These are phyloP conservation scores for Ricordea florida DNA, from an alignment of 92 coral and sea anemone genomes.

Conservation along the genomic window DNA sequence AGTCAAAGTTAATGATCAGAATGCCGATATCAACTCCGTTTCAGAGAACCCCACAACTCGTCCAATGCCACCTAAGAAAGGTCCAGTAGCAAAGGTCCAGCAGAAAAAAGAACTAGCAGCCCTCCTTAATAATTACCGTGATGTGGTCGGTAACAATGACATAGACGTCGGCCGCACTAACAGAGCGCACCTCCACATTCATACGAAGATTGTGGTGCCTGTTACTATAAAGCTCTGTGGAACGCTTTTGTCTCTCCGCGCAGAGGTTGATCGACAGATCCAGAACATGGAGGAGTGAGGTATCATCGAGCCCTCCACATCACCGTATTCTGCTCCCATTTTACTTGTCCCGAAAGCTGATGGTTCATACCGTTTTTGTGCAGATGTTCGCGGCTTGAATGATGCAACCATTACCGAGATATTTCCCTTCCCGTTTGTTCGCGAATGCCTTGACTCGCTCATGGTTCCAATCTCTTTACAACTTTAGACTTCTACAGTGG, in stretches of 20 bases:
- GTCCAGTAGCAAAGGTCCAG: too few relatives aligned
- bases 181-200: conserved; percentile 45
- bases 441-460: conserved; percentile 57
- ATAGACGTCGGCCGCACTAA: conserved; percentile 54
- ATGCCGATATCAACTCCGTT: too few relatives aligned
- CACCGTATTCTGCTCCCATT: conserved; percentile 54
- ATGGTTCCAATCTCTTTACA: conserved; percentile 27
- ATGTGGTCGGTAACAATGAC: conserved; percentile 58
- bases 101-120: conserved; percentile 34
- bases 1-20: too few relatives aligned
- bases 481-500: conserved; percentile 50
- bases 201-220: conserved; percentile 46
- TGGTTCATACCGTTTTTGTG: conserved; percentile 40
- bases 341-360: conserved; percentile 41
- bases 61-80: too few relatives aligned
- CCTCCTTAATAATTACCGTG: conserved; percentile 46
- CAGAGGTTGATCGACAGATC: conserved; percentile 50
- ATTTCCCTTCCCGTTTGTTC: conserved; percentile 69
- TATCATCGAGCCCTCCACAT: conserved; percentile 36
- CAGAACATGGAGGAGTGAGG: conserved; percentile 53
- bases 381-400: conserved; percentile 23
- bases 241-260: conserved; percentile 52
- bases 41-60: too few relatives aligned
- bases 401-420: conserved; percentile 22
- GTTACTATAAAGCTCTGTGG: conserved; percentile 60